Evolutionary conservation across 2,113 vertebrate species (phyloP).

Genomic region (Oriolus oriolus): DNA sequence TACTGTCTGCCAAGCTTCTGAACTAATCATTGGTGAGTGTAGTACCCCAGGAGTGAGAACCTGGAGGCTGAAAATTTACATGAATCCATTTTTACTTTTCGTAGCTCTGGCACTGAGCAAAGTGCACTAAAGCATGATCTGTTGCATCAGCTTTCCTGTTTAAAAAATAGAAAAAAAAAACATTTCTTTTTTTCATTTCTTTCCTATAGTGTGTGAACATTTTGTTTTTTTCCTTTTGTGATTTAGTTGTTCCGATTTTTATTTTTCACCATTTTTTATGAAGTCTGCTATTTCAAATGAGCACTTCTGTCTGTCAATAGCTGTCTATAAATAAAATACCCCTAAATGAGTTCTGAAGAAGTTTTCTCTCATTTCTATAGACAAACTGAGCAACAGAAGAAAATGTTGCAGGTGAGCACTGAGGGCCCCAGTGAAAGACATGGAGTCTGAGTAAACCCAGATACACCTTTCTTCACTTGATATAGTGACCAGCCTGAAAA

Average conservation of each 20-base stretch:
- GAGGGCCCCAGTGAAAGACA: background rate
- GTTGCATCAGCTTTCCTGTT: background rate
- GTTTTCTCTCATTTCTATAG: background rate
- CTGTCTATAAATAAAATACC: background rate
- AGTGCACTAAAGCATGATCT: background rate
- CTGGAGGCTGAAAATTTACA: conserved; percentile 42
- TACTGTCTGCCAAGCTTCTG: conserved; percentile 47
- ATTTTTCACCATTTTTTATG: background rate
- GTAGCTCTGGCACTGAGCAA: background rate
- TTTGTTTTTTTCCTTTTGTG: background rate
- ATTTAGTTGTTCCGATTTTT: background rate
- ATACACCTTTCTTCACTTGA: background rate
- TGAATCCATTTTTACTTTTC: conserved; percentile 20
- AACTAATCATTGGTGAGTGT: conserved; percentile 48
- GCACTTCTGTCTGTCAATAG: background rate
- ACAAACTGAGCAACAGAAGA: background rate
- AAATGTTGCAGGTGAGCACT: background rate
- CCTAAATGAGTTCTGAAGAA: background rate
- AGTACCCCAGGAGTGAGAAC: conserved; percentile 41
- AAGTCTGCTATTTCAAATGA: background rate
- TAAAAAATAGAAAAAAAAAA: background rate
- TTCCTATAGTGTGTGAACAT: background rate
- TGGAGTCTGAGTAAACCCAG: background rate
- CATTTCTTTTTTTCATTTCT: background rate
- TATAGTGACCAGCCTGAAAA: background rate